Base-by-base conservation (phyloP, 2,888 invertebrate genomes). In the Chouioia cunea region DNA sequence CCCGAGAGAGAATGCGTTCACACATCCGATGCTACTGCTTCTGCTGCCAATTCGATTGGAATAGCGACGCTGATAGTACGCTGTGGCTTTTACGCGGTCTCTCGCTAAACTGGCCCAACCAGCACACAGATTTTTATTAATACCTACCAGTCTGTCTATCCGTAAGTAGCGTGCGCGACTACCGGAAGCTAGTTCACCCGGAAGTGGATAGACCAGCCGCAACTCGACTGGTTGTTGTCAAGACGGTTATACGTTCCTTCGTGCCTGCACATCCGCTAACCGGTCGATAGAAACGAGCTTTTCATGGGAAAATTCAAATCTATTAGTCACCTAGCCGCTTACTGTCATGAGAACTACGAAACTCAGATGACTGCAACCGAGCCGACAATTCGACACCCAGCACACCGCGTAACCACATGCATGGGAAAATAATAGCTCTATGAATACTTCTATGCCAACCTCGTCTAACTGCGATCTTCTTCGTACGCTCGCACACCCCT, bases 1-100 rank as follows among this genome's bases (percentile, higher is more conserved):
- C 79, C 73, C 65, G 76, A 67, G 74, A 76, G 70, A 69, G 73
- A 76, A 78, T 77, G 76, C 80, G 82, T 85, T 85, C 85, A 82
- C 85, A 85, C 82, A 85, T 36, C 10, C n/a, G 20, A 15, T n/a
- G 16, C 22, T 4, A 23, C 23, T 2, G 10, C 23, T 14, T 20
- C n/a, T 23, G 83, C 83, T 83, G 80, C 83, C 83, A 82, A 84
- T 83, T 84, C 84, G 85, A 84, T 85, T 84, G 83, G 84, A 84
- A 84, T 85, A 84, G 75, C 71, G 73, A 72, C 16, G 52, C 44
- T 53, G 65, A 65, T 65, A 62, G 66, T 66, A 36, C 44, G 10
- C 46, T 43, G n/a, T 52, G 48, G 57, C 64, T 60, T 65, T 66
- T 65, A 67, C 64, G 73, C 70, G 75, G 73, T 75, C 62, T 23